Evolutionary conservation across 2,888 invertebrate species (phyloP).

Genomic region (Drosophila diplacantha): DNA sequence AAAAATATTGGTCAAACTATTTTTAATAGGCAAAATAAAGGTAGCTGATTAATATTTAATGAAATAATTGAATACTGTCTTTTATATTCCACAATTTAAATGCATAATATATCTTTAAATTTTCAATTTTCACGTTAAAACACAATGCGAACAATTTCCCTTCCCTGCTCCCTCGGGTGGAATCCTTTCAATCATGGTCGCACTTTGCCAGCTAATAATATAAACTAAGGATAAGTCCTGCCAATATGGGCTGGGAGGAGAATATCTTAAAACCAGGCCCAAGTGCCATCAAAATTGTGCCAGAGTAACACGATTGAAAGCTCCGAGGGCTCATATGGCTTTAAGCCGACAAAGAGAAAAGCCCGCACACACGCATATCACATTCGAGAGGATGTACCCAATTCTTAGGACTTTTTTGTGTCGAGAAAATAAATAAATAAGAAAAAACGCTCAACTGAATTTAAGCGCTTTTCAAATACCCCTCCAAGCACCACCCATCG

Average conservation of each 20-base stretch:
- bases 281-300: constrained; percentile 64
- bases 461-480: constrained; percentile 69
- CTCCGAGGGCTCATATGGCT: constrained; percentile 42
- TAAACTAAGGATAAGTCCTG: constrained; percentile 67
- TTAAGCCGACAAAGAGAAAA: constrained; percentile 44
- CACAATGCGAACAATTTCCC: background rate
- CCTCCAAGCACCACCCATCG: constrained; percentile 36
- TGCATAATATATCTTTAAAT: background rate
- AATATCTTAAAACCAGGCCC: constrained; percentile 54
- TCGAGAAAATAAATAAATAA: constrained; percentile 33
- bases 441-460: constrained; percentile 51
- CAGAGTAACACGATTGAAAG: constrained; percentile 47
- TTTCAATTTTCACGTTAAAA: background rate
- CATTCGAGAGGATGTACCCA: constrained; percentile 27
- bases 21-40: background rate
- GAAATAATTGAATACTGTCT: background rate
- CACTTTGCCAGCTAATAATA: constrained; percentile 70
- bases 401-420: constrained; percentile 35
- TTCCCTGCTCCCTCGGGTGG: no score
- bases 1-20: constrained; percentile 15
- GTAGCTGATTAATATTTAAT: background rate
- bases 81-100: background rate
- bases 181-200: constrained; percentile 38
- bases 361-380: constrained; percentile 27
- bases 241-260: constrained; percentile 56